Evolutionary conservation across 2,113 vertebrate genomes (phyloP), one percentile per base, ranked within the genome.

Genomic region (Echinops telfairi): DNA sequence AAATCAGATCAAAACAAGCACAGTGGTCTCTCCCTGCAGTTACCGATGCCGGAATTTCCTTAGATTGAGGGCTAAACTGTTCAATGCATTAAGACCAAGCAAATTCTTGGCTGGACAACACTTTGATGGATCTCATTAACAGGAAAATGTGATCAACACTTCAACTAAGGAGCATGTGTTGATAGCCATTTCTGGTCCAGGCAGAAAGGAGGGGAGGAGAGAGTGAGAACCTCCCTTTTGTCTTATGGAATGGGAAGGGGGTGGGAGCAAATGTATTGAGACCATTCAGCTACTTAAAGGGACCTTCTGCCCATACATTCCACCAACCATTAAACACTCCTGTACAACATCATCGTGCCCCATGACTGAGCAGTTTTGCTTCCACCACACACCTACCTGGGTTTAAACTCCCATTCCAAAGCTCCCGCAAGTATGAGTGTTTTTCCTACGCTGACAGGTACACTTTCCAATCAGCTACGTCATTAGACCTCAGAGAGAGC

Each of bases 1-100:
- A 88, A 93, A 93, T 3, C 79, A 80, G 87, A 93, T 6, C 70
- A 36, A 81, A 82, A 86, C 16, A 77, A 94, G 47, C 27, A 25
- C 53, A 76, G 33, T 77, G 27, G 88, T 60, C 15, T 91, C 60
- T 86, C 80, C 23, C 82, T 64, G 19, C 75, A 57, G 73, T 91
- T 23, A 79, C 1, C 70, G 47, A 60, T 92, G 73, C 62, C 64
- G 77, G 62, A 79, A 43, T 27, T 76, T 80, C 43, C 22, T 66
- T 88, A 83, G 64, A 53, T 19, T 23, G 47, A 93, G 43, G 60
- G 73, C 57, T 85, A 89, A 71, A 9, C 2, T 62, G 20, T 95
- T 90, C 25, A 53, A 7, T 76, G 22, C 70, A 71, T 71, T 84
- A 87, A 91, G 31, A 68, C 78, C 47, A 53, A 83, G 27, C 58